Evolutionary conservation across 2,888 invertebrate genomes (phyloP).

Genomic region (Orgyia antiqua): DNA sequence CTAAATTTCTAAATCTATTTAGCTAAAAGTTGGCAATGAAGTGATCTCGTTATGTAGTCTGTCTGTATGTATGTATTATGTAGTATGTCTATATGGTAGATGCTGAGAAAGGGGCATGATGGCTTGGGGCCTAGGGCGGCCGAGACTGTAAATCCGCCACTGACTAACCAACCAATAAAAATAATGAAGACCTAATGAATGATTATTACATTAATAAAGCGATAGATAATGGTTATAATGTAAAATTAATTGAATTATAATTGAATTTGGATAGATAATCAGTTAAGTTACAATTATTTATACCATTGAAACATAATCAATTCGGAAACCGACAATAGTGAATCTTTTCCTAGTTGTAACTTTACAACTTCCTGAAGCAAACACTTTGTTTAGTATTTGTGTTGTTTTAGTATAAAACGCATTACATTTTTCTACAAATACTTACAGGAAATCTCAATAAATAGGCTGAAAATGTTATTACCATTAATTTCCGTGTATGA

Average conservation of each 20-base stretch:
- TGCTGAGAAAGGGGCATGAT: no score
- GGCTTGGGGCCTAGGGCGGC: no score
- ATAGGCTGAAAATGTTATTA: no score
- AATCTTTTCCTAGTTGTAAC: slow-evolving; percentile 31
- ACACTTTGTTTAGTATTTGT: slow-evolving; percentile 8
- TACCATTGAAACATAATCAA: slow-evolving; percentile 32
- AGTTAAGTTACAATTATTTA: slow-evolving; percentile 18
- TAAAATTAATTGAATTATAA: slow-evolving; percentile 17
- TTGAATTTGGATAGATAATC: slow-evolving; percentile 19
- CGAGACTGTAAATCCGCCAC: no score
- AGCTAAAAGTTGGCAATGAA: no score
- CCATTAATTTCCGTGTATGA: no score
- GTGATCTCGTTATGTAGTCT: no score
- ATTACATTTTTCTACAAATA: slow-evolving; percentile 1
- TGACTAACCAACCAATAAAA: no score
- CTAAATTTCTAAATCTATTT: no score
- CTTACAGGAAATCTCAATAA: no score
- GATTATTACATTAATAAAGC: slow-evolving; percentile 11
- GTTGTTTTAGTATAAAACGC: slow-evolving; percentile 7
- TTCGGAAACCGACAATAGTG: slow-evolving; percentile 33
- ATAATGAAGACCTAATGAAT: slow-evolving; percentile 10
- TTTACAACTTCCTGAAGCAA: slow-evolving; percentile 27
- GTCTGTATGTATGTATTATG: no score
- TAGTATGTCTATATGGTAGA: no score
- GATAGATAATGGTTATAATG: slow-evolving; percentile 14